A percentile compares a stretch with the other conserved stretches of the same genome.
Evolutionary conservation across 2,888 invertebrate genomes (phyloP).

Genomic region (Aricia artaxerxes): DNA sequence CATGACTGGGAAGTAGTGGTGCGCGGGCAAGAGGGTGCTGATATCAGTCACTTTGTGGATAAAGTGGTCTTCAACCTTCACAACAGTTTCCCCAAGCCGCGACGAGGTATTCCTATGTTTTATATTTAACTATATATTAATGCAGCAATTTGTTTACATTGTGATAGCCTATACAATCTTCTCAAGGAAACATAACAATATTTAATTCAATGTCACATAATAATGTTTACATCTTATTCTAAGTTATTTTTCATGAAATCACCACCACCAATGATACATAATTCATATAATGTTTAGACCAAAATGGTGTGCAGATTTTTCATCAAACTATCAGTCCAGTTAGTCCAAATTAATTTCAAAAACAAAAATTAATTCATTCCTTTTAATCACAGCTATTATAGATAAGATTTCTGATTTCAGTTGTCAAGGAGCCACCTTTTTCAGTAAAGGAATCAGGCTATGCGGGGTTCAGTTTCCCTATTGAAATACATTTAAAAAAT

Average conservation of each 20-base stretch:
- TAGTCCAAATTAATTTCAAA: background rate
- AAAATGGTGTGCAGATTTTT: background rate
- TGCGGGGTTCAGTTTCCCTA: constrained; percentile 94
- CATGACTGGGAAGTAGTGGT: constrained; percentile 99
- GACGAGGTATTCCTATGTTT: constrained; percentile 84
- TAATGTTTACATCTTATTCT: background rate
- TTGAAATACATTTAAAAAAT: constrained; percentile 93
- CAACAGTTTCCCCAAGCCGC: constrained; percentile 94
- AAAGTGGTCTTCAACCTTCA: constrained; percentile 95
- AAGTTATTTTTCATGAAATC: background rate
- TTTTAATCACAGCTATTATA: background rate
- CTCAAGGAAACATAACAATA: background rate
- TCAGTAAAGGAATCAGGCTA: constrained; percentile 96
- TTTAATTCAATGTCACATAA: background rate
- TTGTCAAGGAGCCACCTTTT: constrained; percentile 95
- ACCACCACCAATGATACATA: too few relatives aligned
- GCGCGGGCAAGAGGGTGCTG: constrained; percentile 91
- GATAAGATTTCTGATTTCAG: constrained; percentile 76
- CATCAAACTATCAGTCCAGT: background rate
- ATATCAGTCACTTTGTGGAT: constrained; percentile 94
- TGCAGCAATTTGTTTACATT: constrained; percentile 22
- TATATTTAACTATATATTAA: background rate
- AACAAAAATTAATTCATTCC: background rate
- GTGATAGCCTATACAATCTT: constrained; percentile 7
- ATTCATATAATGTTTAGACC: too few relatives aligned